phyloP scores from a whole-genome alignment of 2,888 invertebrate genomes.

The Leptarthrus brevirostris region DNA sequence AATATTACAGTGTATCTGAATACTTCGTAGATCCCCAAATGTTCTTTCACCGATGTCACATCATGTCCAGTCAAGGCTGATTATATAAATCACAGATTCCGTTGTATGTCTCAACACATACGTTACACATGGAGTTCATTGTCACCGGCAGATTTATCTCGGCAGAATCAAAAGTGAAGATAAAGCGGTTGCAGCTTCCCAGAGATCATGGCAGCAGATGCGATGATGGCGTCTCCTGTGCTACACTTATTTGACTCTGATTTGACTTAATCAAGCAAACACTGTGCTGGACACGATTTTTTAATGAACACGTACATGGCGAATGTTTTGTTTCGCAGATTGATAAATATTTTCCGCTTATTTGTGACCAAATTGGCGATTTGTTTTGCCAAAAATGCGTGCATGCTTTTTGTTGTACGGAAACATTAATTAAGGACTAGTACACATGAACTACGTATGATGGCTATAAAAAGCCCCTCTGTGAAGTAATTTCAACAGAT shows the following conservation, averaged over 20 bases:
- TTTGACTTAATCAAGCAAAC: too few relatives aligned
- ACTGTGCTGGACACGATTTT: too few relatives aligned
- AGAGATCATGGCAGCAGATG: neutral
- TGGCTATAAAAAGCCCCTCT: too few relatives aligned
- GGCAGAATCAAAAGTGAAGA: neutral
- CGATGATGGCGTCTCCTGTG: neutral
- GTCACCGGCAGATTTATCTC: slow-evolving; percentile 7
- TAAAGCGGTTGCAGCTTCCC: neutral
- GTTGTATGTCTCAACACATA: neutral
- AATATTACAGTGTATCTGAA: neutral
- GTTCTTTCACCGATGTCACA: neutral
- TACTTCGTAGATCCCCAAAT: neutral
- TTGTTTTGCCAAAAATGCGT: too few relatives aligned
- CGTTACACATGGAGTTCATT: slow-evolving; percentile 13
- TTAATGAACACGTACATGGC: neutral
- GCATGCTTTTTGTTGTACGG: too few relatives aligned
- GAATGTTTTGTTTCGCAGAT: neutral
- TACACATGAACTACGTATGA: neutral
- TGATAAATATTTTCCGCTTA: neutral
- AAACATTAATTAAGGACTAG: neutral
- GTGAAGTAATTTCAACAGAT: neutral
- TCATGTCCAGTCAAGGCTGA: slow-evolving; percentile 22
- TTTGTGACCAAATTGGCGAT: neutral
- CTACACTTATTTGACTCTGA: neutral
- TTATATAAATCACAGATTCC: slow-evolving; percentile 40